Conservation (phyloP, 35 echinoderm and acorn worm genomes). For the Apostichopus japonicus region DNA sequence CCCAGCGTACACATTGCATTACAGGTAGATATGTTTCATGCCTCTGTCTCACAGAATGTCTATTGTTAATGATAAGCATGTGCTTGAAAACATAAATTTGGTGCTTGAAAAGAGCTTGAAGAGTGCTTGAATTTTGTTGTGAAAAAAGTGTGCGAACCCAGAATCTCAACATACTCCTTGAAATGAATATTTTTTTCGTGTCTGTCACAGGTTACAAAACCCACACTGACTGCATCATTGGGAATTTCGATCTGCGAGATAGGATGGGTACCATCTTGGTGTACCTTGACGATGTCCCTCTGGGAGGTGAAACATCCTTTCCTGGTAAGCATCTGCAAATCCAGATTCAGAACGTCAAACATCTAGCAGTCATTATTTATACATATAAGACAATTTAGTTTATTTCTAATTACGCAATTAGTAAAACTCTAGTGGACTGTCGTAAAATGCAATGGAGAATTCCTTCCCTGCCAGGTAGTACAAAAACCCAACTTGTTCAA, state of each 20-base stretch:
- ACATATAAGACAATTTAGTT: no score
- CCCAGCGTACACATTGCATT: no score
- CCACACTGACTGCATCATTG: constrained; percentile 92
- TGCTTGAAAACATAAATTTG: no score
- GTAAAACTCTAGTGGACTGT: not conserved
- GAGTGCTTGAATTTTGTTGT: no score
- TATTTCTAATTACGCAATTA: not conserved
- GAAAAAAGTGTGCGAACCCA: no score
- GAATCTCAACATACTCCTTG: no score
- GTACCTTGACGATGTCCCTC: constrained; percentile 84
- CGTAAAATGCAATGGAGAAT: not conserved
- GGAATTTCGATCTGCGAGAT: constrained; percentile 69
- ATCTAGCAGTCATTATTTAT: not conserved
- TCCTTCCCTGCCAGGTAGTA: no score
- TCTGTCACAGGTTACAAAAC: constrained; percentile 82
- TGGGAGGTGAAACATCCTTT: constrained; percentile 84
- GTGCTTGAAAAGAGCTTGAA: no score
- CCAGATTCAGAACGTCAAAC: not conserved
- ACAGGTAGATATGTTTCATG: no score
- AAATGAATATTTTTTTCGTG: not conserved
- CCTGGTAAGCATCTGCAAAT: constrained; percentile 49
- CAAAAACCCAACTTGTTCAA: no score
- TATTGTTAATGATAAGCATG: no score
- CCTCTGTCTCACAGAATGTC: no score
- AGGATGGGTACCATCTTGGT: constrained; percentile 85